Percentiles rank a stretch among this genome's conserved stretches.
phyloP scores from a whole-genome alignment of 1,140 invertebrate genomes.

The Pteromalus puparum region DNA sequence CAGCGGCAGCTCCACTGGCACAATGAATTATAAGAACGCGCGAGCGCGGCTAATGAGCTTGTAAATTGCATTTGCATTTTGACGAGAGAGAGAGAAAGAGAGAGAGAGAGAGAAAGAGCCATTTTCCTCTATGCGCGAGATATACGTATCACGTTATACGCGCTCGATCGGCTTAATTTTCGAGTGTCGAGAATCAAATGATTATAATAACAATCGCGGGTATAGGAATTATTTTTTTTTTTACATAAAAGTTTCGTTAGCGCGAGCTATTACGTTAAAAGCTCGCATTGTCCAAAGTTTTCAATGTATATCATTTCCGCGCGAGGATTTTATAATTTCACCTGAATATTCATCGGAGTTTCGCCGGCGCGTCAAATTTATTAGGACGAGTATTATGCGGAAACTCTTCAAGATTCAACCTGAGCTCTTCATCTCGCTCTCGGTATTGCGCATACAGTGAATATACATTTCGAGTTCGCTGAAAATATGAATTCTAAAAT shows the following conservation, averaged over 20 bases:
- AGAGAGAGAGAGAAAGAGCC: background rate
- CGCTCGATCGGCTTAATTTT: background rate
- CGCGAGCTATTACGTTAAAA: too few relatives aligned
- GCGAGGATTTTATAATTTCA: background rate
- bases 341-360: conserved; percentile 25
- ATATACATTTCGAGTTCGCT: background rate
- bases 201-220: too few relatives aligned
- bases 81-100: background rate
- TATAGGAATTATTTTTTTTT: too few relatives aligned
- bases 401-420: conserved; percentile 1
- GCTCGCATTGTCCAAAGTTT: background rate
- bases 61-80: conserved; percentile 37
- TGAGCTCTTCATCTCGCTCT: background rate
- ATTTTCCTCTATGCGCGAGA: background rate
- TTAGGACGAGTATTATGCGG: conserved; percentile 11
- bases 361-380: conserved; percentile 17
- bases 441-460: background rate
- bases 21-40: conserved; percentile 28
- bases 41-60: conserved; percentile 15
- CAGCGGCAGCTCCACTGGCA: background rate
- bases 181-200: too few relatives aligned
- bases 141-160: background rate
- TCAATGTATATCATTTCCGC: background rate
- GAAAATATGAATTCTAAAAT: background rate
- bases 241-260: background rate